Evolutionary conservation across 2,888 invertebrate species (phyloP).

Genomic region (Campoplex capitator): DNA sequence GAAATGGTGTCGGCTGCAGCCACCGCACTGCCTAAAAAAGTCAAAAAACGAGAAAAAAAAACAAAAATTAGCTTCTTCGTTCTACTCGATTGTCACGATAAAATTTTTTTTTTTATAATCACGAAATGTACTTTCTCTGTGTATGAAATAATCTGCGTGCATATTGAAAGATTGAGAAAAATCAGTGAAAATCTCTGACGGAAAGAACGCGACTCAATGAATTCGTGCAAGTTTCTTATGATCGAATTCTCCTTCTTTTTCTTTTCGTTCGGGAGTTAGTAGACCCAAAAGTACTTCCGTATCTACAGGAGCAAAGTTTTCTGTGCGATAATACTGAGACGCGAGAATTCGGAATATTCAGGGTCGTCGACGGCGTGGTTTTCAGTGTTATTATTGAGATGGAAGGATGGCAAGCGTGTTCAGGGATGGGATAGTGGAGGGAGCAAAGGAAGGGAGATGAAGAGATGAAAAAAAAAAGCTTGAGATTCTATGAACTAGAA

Average conservation of each 20-base stretch:
- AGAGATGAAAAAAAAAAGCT: conserved; percentile 17
- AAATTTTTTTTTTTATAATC: conserved; percentile 10
- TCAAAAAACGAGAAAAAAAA: conserved; percentile 47
- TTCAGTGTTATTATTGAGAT: conserved; percentile 61
- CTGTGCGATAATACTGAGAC: conserved; percentile 24
- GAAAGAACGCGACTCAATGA: conserved; percentile 5
- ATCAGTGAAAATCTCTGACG: neutral
- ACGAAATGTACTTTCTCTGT: conserved; percentile 43
- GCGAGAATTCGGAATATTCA: conserved; percentile 60
- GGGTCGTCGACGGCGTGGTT: conserved; percentile 49
- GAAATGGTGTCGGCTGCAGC: conserved; percentile 97
- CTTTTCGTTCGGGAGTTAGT: conserved; percentile 18
- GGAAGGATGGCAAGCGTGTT: conserved; percentile 44
- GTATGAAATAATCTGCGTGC: neutral
- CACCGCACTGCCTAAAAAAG: conserved; percentile 87
- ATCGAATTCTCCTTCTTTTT: conserved; percentile 9
- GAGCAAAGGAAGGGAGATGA: conserved; percentile 19
- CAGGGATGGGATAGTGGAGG: conserved; percentile 28
- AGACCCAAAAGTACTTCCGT: conserved; percentile 27
- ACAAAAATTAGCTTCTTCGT: conserved; percentile 8
- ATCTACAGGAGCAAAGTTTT: conserved; percentile 23
- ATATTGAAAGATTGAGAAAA: neutral
- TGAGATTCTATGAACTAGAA: conserved; percentile 38
- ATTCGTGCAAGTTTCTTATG: neutral
- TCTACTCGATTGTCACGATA: neutral